Conservation (phyloP, 92 coral and sea anemone genomes). For the Heliopora coerulea region DNA sequence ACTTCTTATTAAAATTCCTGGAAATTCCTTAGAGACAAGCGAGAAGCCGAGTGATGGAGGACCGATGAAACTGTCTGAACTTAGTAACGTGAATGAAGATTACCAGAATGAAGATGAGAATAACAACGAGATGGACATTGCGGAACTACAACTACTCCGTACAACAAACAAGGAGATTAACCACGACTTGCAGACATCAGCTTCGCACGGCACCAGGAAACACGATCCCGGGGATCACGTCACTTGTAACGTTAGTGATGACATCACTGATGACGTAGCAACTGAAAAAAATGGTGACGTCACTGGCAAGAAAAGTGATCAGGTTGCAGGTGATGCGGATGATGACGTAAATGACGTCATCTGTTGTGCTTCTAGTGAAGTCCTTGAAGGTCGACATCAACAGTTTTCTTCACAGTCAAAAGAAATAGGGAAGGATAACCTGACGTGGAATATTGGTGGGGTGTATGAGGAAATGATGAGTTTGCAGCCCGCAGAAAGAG, state of each 20-base stretch:
- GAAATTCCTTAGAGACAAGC: background rate
- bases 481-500: background rate
- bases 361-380: too few species aligned
- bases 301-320: background rate
- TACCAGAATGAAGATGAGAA: constrained; percentile 1
- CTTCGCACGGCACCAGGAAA: background rate
- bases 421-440: background rate
- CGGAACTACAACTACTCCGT: constrained; percentile 7
- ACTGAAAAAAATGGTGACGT: constrained; percentile 8
- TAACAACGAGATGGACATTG: constrained; percentile 20
- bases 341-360: too few species aligned
- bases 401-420: too few species aligned
- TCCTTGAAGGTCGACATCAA: too few species aligned
- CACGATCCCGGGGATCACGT: background rate
- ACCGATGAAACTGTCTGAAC: constrained; percentile 38
- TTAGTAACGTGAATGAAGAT: constrained; percentile 12
- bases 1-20: background rate
- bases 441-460: background rate
- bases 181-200: background rate
- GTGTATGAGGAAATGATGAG: background rate
- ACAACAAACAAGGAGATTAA: background rate
- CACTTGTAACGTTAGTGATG: background rate
- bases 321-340: constrained; percentile 1
- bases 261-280: background rate
- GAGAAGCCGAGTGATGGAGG: constrained; percentile 14